A percentile compares a stretch with the other conserved stretches of the same genome.
These are phyloP conservation scores for Oryctes rhinoceros DNA, from an alignment of 1,140 invertebrate genomes.

Conservation along the genomic window DNA sequence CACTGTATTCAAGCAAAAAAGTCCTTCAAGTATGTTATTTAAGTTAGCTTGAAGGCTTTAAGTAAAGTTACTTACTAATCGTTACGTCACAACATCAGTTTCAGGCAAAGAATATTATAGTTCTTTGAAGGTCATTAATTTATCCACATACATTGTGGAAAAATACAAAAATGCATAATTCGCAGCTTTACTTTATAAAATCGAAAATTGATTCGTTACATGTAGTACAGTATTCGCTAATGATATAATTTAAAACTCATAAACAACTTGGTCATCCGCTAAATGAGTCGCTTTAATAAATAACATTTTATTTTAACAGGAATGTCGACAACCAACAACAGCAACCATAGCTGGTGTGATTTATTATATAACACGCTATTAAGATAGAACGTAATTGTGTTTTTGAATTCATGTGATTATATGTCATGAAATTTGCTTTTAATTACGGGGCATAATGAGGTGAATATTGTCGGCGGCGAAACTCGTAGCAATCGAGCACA, in stretches of 20 bases:
- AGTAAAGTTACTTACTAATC: no score
- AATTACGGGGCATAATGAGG: neutral
- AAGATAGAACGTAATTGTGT: neutral
- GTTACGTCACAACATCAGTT: no score
- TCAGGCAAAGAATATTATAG: no score
- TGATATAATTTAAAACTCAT: slow-evolving; percentile 23
- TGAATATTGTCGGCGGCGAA: neutral
- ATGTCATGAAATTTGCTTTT: neutral
- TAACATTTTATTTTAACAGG: neutral
- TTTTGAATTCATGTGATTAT: slow-evolving; percentile 5
- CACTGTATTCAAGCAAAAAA: no score
- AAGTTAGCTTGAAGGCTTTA: no score
- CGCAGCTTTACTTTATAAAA: no score
- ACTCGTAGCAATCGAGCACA: neutral
- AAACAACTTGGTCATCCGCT: neutral
- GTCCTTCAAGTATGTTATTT: no score
- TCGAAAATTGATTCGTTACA: neutral
- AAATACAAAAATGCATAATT: no score
- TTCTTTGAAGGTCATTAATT: no score
- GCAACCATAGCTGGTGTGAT: neutral
- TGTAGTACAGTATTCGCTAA: neutral
- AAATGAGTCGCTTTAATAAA: slow-evolving; percentile 16
- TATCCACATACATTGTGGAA: no score
- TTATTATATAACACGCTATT: neutral
- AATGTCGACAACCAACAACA: neutral